phyloP scores from a whole-genome alignment of 2,113 vertebrate genomes.

The Brachyhypopomus occidentalis region DNA sequence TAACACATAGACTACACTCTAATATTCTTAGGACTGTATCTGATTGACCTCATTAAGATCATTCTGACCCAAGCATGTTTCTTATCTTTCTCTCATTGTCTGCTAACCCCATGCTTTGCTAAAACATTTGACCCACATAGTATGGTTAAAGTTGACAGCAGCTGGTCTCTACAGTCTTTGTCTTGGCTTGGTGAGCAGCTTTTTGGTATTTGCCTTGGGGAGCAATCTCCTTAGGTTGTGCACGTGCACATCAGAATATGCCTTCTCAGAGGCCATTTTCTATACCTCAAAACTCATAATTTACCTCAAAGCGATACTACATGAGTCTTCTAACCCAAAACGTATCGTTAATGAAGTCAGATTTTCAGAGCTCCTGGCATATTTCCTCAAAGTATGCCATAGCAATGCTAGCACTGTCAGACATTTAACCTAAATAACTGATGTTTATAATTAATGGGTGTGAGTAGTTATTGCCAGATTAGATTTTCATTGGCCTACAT shows the following conservation, averaged over 20 bases:
- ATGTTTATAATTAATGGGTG: slow-evolving; percentile 13
- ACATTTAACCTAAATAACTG: slow-evolving; percentile 1
- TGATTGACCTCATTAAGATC: slow-evolving; percentile 32
- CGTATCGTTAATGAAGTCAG: too few species aligned
- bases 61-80: background rate
- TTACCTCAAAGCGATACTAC: background rate
- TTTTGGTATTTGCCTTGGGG: slow-evolving; percentile 24
- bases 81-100: background rate
- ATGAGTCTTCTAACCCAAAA: too few species aligned
- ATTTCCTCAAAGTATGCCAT: too few species aligned
- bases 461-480: slow-evolving; percentile 22
- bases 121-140: slow-evolving; percentile 44
- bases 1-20: background rate
- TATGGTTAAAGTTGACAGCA: slow-evolving; percentile 8
- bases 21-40: background rate
- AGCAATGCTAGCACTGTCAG: background rate
- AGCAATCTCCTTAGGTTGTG: slow-evolving; percentile 14
- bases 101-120: slow-evolving; percentile 7
- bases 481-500: background rate
- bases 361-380: too few species aligned
- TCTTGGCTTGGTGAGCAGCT: background rate
- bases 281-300: background rate
- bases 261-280: slow-evolving; percentile 13
- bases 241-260: background rate
- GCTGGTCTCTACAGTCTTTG: background rate